Conservation (phyloP, 2,888 invertebrate species). For the Vanessa cardui region DNA sequence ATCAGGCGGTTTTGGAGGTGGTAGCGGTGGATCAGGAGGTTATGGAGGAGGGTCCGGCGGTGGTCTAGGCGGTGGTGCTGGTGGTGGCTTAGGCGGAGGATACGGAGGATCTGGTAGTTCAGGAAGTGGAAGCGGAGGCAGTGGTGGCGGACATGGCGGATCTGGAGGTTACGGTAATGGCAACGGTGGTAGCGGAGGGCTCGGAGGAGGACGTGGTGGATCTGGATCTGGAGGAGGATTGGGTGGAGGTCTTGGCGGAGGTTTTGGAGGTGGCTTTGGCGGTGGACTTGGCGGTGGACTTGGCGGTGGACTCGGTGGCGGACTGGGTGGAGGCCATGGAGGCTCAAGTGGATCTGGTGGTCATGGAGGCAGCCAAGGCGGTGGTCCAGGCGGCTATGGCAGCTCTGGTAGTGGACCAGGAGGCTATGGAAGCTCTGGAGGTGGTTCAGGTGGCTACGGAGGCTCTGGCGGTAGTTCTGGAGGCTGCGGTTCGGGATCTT, state of each 20-base stretch:
- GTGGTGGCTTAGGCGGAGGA: slow-evolving; percentile 37
- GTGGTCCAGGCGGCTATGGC: slow-evolving; percentile 39
- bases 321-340: slow-evolving; percentile 42
- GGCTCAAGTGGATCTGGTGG: slow-evolving; percentile 26
- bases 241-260: slow-evolving; percentile 41
- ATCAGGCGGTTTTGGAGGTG: slow-evolving; percentile 37
- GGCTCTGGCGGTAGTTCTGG: slow-evolving; percentile 29
- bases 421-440: slow-evolving; percentile 37
- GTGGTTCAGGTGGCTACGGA: slow-evolving; percentile 32
- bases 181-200: slow-evolving; percentile 39
- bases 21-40: slow-evolving; percentile 41
- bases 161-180: slow-evolving; percentile 25
- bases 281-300: slow-evolving; percentile 41
- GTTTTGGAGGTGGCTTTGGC: slow-evolving; percentile 38
- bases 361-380: slow-evolving; percentile 41
- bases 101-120: slow-evolving; percentile 39
- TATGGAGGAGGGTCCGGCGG: slow-evolving; percentile 52
- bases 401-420: slow-evolving; percentile 36
- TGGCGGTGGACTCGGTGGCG: slow-evolving; percentile 41
- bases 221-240: slow-evolving; percentile 23
- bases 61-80: slow-evolving; percentile 42
- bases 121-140: slow-evolving; percentile 43
- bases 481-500: slow-evolving; percentile 44
- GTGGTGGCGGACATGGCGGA: slow-evolving; percentile 42
- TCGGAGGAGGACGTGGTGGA: slow-evolving; percentile 42